A percentile compares a stretch with the other conserved stretches of the same genome.
phyloP scores from a whole-genome alignment of 1,140 invertebrate genomes.

The Rhynchophorus ferrugineus region DNA sequence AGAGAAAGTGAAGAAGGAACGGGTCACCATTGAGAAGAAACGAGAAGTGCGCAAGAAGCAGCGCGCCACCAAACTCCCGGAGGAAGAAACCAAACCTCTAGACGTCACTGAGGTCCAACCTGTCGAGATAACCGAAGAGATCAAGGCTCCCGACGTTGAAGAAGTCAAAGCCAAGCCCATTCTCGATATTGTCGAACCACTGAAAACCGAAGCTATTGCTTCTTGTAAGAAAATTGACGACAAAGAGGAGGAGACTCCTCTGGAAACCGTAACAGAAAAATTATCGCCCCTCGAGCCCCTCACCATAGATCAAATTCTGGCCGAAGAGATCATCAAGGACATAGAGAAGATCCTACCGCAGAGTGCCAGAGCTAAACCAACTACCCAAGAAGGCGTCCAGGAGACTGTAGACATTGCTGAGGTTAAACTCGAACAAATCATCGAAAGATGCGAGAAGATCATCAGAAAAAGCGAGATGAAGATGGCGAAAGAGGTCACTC shows the following conservation, averaged over 20 bases:
- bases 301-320: slow-evolving; percentile 49
- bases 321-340: slow-evolving; percentile 49
- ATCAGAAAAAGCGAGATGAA: slow-evolving; percentile 51
- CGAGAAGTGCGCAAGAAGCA: slow-evolving; percentile 39
- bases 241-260: slow-evolving; percentile 40
- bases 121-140: slow-evolving; percentile 43
- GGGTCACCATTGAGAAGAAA: slow-evolving; percentile 46
- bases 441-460: slow-evolving; percentile 50
- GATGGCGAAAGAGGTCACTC: slow-evolving; percentile 62
- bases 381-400: slow-evolving; percentile 38
- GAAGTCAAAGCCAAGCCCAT: slow-evolving; percentile 46
- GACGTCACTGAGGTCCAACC: slow-evolving; percentile 45
- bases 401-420: slow-evolving; percentile 43
- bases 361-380: slow-evolving; percentile 34
- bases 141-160: slow-evolving; percentile 36
- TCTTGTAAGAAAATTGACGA: slow-evolving; percentile 56
- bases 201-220: slow-evolving; percentile 53
- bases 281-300: slow-evolving; percentile 51
- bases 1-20: slow-evolving; percentile 48
- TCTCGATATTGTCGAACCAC: slow-evolving; percentile 49
- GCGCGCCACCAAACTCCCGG: slow-evolving; percentile 35
- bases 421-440: slow-evolving; percentile 46
- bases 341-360: slow-evolving; percentile 41
- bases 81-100: slow-evolving; percentile 46
- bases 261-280: slow-evolving; percentile 46